Percentiles rank a stretch among this genome's conserved stretches.
phyloP scores from a whole-genome alignment of 2,888 invertebrate genomes.

The Conops quadrifasciatus region DNA sequence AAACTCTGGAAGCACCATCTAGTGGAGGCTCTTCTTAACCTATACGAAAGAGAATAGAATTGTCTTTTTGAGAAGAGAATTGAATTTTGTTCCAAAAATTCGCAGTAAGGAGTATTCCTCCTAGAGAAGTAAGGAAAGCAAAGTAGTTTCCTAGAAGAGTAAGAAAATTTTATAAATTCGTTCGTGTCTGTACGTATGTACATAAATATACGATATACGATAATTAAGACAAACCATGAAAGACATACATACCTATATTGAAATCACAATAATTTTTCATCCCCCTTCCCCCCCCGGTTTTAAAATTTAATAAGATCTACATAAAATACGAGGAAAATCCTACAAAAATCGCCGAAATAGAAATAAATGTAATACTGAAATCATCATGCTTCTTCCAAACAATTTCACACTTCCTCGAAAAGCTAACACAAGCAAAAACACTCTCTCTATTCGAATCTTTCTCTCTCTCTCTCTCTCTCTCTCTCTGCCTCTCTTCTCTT shows the following conservation, averaged over 20 bases:
- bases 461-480: constrained; percentile 24
- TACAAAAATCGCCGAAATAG: constrained; percentile 30
- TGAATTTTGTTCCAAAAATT: too few relatives aligned
- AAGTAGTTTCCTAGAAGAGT: too few relatives aligned
- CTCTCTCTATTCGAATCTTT: constrained; percentile 35
- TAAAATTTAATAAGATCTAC: background rate
- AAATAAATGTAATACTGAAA: constrained; percentile 51
- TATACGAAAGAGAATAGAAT: too few relatives aligned
- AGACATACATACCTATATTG: constrained; percentile 23
- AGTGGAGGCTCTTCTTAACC: too few relatives aligned
- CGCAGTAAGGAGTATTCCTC: too few relatives aligned
- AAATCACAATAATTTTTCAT: constrained; percentile 49
- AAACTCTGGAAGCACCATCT: too few relatives aligned
- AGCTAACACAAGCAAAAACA: constrained; percentile 37
- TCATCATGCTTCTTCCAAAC: constrained; percentile 39
- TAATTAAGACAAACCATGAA: constrained; percentile 16
- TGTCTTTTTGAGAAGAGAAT: too few relatives aligned
- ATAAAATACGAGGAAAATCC: background rate
- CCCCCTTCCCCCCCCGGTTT: too few relatives aligned
- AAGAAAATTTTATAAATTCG: too few relatives aligned
- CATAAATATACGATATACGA: too few relatives aligned
- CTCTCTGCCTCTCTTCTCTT: constrained; percentile 19
- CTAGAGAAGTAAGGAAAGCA: too few relatives aligned
- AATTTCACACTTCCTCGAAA: constrained; percentile 18
- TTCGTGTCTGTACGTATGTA: too few relatives aligned